Conservation (phyloP, 2,797 vertebrate genomes). For the Mus minutoides region DNA sequence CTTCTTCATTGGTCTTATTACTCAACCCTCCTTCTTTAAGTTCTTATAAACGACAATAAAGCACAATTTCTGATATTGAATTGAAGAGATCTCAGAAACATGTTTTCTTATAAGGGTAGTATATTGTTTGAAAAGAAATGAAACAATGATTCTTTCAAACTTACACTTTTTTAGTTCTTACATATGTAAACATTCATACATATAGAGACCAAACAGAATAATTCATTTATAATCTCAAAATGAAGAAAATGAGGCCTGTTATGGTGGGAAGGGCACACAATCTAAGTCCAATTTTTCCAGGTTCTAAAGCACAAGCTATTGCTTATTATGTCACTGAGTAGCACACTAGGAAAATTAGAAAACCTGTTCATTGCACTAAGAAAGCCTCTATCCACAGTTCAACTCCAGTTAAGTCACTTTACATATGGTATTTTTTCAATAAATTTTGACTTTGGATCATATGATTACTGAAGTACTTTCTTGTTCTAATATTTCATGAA, state of each 20-base stretch:
- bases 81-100: neutral
- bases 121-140: conserved; percentile 23
- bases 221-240: neutral
- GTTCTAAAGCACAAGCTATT: neutral
- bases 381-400: neutral
- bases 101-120: neutral
- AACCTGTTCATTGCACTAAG: neutral
- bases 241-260: neutral
- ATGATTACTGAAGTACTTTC: neutral
- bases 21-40: neutral
- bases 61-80: neutral
- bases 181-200: neutral
- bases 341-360: neutral
- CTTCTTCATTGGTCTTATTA: neutral
- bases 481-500: neutral
- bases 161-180: conserved; percentile 13
- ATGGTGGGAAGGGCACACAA: neutral
- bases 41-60: neutral
- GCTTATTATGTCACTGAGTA: neutral
- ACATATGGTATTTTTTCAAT: neutral
- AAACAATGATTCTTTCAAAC: conserved; percentile 15
- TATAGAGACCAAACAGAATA: neutral
- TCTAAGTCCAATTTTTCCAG: neutral
- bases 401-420: neutral
- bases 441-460: neutral